Conservation (phyloP, 1,140 invertebrate genomes). For the Cecropterus lyciades region DNA sequence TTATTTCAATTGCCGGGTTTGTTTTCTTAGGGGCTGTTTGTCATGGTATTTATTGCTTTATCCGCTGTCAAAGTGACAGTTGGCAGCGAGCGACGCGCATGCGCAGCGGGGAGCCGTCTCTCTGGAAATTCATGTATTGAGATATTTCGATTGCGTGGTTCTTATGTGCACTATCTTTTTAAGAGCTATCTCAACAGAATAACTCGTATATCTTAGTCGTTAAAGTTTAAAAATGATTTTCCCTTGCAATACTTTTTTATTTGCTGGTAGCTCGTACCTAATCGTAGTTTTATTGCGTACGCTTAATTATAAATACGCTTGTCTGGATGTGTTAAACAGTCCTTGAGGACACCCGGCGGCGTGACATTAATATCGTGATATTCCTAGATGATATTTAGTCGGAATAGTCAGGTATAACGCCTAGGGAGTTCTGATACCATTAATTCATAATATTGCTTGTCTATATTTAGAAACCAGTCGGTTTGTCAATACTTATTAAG, state of each 20-base stretch:
- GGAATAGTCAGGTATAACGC: not conserved
- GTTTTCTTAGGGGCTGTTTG: constrained; percentile 47
- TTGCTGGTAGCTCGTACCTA: not conserved
- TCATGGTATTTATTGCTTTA: constrained; percentile 61
- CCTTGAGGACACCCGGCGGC: not conserved
- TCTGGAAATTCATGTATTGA: constrained; percentile 45
- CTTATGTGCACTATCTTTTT: not conserved
- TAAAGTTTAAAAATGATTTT: not conserved
- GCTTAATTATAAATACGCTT: not conserved
- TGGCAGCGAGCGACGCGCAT: constrained; percentile 46
- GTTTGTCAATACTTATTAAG: not conserved
- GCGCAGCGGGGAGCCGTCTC: constrained; percentile 48
- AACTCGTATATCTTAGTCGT: not conserved
- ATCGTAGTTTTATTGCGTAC: not conserved
- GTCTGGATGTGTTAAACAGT: constrained; percentile 1
- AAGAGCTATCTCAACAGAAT: not conserved
- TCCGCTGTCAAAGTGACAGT: constrained; percentile 55
- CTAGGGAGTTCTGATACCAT: not conserved
- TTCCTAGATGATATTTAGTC: not conserved
- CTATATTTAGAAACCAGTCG: not conserved
- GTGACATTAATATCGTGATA: too few species aligned
- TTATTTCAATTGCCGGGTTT: constrained; percentile 53
- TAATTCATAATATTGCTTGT: not conserved
- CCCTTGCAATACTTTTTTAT: not conserved
- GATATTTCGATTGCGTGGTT: constrained; percentile 36